Evolutionary conservation across 1,140 invertebrate genomes (phyloP).

Genomic region (Trichonephila clavata): DNA sequence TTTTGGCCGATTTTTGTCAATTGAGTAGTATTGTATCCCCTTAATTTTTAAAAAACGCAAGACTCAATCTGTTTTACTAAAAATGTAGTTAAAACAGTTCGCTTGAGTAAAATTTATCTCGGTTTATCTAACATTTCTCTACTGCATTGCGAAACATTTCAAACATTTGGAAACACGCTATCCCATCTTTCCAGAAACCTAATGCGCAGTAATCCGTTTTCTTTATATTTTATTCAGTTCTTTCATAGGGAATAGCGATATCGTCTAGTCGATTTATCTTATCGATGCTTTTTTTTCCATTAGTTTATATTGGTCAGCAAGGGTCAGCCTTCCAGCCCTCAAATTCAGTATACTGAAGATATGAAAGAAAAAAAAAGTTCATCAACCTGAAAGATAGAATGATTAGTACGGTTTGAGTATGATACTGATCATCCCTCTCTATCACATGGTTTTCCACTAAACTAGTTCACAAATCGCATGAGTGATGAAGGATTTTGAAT

Average conservation of each 20-base stretch:
- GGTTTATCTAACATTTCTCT: not conserved
- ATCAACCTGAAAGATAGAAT: conserved; percentile 1
- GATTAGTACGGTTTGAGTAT: not conserved
- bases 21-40: too few relatives aligned
- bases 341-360: not conserved
- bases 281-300: not conserved
- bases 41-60: too few relatives aligned
- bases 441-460: not conserved
- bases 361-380: conserved; percentile 5
- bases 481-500: not conserved
- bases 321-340: not conserved
- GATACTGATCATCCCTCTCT: not conserved
- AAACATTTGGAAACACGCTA: not conserved
- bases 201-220: not conserved
- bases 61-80: too few relatives aligned
- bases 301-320: conserved; percentile 3
- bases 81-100: too few relatives aligned
- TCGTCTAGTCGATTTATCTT: conserved; percentile 26
- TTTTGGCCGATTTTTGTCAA: too few relatives aligned
- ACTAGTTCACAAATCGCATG: conserved; percentile 1
- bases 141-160: not conserved
- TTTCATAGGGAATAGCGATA: not conserved
- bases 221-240: not conserved
- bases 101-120: not conserved
- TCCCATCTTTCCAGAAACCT: not conserved